phyloP scores from a whole-genome alignment of 2,888 invertebrate genomes.

The Plusia festucae region DNA sequence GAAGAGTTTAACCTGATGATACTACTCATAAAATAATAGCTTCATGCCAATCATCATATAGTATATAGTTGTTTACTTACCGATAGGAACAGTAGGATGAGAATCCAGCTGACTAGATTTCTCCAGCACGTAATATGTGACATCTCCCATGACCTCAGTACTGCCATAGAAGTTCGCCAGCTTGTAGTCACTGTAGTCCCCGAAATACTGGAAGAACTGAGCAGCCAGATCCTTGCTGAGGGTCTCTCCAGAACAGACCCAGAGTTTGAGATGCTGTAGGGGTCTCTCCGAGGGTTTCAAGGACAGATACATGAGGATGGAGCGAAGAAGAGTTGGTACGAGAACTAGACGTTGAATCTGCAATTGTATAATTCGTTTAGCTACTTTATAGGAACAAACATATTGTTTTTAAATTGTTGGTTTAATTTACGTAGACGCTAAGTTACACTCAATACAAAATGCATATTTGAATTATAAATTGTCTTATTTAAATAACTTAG shows the following conservation, averaged over 20 bases:
- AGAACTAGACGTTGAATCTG: conserved; percentile 94
- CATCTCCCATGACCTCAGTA: conserved; percentile 97
- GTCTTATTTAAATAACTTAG: too few relatives aligned
- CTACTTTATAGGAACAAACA: too few relatives aligned
- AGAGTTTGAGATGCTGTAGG: conserved; percentile 91
- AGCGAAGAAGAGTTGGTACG: conserved; percentile 95
- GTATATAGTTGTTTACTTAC: too few relatives aligned
- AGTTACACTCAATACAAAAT: too few relatives aligned
- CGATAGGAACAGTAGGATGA: conserved; percentile 94
- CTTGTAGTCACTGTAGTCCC: conserved; percentile 89
- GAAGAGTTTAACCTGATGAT: too few relatives aligned
- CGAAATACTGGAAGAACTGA: conserved; percentile 93
- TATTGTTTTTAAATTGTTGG: too few relatives aligned
- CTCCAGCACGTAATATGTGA: conserved; percentile 93
- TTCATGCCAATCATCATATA: too few relatives aligned
- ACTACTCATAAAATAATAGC: too few relatives aligned
- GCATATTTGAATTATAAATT: too few relatives aligned
- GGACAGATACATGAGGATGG: conserved; percentile 93
- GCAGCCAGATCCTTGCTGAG: conserved; percentile 92
- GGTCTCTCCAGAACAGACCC: conserved; percentile 97
- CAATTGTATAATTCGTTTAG: background rate
- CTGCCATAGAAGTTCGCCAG: conserved; percentile 97
- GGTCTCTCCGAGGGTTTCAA: conserved; percentile 88
- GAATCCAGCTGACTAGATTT: conserved; percentile 89
- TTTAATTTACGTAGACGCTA: too few relatives aligned